phyloP scores from a whole-genome alignment of 2,888 invertebrate genomes.

The Cryptus viduatorius region DNA sequence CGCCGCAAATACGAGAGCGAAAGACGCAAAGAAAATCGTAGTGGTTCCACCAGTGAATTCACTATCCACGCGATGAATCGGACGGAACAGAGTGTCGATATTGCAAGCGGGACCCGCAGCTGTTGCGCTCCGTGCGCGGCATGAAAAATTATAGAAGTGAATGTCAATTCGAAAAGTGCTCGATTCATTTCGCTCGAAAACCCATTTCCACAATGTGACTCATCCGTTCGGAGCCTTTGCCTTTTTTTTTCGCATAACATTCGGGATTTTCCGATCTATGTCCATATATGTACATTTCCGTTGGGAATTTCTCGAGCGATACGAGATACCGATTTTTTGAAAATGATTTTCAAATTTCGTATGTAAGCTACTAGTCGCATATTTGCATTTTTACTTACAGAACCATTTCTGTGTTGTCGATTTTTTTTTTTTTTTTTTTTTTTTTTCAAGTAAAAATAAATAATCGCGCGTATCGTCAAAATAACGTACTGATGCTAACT shows the following conservation, averaged over 20 bases:
- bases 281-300: not conserved
- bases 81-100: not conserved
- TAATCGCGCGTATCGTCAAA: too few species aligned
- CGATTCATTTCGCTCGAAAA: slow-evolving; percentile 32
- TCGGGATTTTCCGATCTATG: slow-evolving; percentile 12
- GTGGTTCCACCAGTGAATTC: not conserved
- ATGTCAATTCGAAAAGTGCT: slow-evolving; percentile 43
- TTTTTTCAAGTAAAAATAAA: too few species aligned
- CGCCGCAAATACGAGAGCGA: not conserved
- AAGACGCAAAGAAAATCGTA: slow-evolving; percentile 5
- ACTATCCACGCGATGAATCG: not conserved
- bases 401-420: too few species aligned
- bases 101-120: slow-evolving; percentile 24
- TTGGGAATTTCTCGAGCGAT: too few species aligned
- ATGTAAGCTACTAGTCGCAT: too few species aligned
- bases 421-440: too few species aligned
- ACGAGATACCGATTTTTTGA: too few species aligned
- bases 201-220: slow-evolving; percentile 12
- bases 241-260: not conserved
- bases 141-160: slow-evolving; percentile 39
- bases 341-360: too few species aligned
- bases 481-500: too few species aligned
- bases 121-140: slow-evolving; percentile 31
- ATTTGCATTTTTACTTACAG: too few species aligned
- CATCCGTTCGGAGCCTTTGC: not conserved